Evolutionary conservation across 2,888 invertebrate species (phyloP).

Genomic region (Diplolepis rosae): DNA sequence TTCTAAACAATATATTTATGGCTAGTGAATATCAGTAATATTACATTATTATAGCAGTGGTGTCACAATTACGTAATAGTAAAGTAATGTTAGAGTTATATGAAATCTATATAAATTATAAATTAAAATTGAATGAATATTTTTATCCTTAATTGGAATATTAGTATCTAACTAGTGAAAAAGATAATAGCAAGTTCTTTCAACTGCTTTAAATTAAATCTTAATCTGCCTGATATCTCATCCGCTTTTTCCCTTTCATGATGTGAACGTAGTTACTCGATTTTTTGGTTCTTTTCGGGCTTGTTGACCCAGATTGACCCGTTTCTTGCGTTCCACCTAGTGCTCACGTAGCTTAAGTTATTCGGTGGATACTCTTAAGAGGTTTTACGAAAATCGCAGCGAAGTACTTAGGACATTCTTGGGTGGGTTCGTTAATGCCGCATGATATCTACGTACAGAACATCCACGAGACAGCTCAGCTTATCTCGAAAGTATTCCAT

Average conservation of each 20-base stretch:
- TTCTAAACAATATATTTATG: too few relatives aligned
- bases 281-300: slow-evolving; percentile 12
- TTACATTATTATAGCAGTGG: too few relatives aligned
- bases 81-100: neutral
- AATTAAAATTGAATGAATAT: neutral
- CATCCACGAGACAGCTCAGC: slow-evolving; percentile 28
- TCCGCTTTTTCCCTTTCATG: neutral
- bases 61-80: too few relatives aligned
- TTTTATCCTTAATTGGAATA: too few relatives aligned
- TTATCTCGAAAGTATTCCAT: slow-evolving; percentile 26
- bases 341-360: slow-evolving; percentile 13
- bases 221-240: neutral
- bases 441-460: slow-evolving; percentile 28
- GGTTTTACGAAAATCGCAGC: slow-evolving; percentile 27
- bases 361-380: slow-evolving; percentile 20
- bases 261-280: slow-evolving; percentile 6
- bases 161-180: too few relatives aligned
- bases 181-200: too few relatives aligned
- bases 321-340: neutral
- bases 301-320: slow-evolving; percentile 22
- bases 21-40: too few relatives aligned
- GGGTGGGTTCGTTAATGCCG: slow-evolving; percentile 29
- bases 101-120: neutral
- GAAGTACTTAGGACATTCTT: slow-evolving; percentile 26
- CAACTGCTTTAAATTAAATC: neutral